Conservation (phyloP, 2,797 vertebrate species). For the Merluccius polli region DNA sequence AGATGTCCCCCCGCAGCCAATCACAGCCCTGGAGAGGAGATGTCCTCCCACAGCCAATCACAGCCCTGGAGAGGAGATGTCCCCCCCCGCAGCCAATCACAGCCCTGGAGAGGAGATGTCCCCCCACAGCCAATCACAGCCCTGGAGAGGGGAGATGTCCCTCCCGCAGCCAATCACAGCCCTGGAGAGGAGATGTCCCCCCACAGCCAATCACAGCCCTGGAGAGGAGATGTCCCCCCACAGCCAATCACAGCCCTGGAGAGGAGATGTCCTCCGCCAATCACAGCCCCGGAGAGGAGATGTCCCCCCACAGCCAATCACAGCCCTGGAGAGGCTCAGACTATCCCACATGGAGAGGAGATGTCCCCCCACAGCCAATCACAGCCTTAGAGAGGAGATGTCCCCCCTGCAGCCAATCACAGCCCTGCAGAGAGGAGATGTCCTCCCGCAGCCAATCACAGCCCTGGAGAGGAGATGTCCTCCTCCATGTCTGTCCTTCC, state of each 20-base stretch:
- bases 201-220: conserved; percentile 29
- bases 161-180: conserved; percentile 31
- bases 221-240: conserved; percentile 9
- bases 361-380: conserved; percentile 28
- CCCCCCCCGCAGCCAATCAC: conserved; percentile 30
- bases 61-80: conserved; percentile 14
- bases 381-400: conserved; percentile 17
- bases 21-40: conserved; percentile 16
- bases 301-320: conserved; percentile 42
- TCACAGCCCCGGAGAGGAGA: too few species aligned
- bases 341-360: too few species aligned
- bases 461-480: too few species aligned
- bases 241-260: conserved; percentile 32
- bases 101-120: conserved; percentile 11
- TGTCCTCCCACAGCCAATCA: conserved; percentile 30
- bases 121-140: conserved; percentile 31
- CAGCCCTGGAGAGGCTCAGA: conserved; percentile 13
- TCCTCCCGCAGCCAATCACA: conserved; percentile 12
- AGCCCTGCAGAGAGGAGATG: conserved; percentile 11
- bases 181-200: conserved; percentile 11
- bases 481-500: not conserved
- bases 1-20: conserved; percentile 29
- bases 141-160: conserved; percentile 10
- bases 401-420: conserved; percentile 30
- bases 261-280: conserved; percentile 15